A percentile compares a stretch with the other conserved stretches of the same genome.
Conservation (phyloP, 2,797 vertebrate species). For the Psittacula derbiana region DNA sequence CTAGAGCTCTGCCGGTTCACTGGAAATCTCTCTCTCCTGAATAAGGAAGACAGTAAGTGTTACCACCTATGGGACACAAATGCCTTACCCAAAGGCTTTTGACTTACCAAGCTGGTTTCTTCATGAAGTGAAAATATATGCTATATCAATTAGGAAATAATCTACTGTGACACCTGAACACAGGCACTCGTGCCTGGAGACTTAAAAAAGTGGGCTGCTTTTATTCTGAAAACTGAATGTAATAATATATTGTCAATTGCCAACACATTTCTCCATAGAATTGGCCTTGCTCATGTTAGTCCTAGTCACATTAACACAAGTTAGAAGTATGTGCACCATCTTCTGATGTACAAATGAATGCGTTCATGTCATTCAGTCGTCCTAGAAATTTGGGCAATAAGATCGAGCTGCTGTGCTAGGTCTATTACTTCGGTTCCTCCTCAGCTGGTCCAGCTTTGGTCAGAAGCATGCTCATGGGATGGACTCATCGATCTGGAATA, state of each 20-base stretch:
- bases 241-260: neutral
- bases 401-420: neutral
- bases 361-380: neutral
- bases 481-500: rapidly evolving
- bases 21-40: neutral
- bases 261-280: neutral
- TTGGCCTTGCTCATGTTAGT: neutral
- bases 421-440: neutral
- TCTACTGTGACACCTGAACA: neutral
- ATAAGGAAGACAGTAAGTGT: neutral
- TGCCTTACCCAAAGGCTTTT: neutral
- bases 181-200: neutral
- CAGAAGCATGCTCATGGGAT: rapidly evolving
- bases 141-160: neutral
- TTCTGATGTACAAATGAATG: neutral
- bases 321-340: neutral
- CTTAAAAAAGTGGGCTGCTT: neutral
- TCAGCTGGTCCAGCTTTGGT: neutral
- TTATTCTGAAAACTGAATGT: neutral
- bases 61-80: neutral
- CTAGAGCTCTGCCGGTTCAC: neutral
- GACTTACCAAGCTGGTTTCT: neutral
- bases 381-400: neutral
- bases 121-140: neutral
- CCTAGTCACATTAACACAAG: neutral